Base-by-base conservation (phyloP, 2,113 vertebrate species). In the Saimiri boliviensis region DNA sequence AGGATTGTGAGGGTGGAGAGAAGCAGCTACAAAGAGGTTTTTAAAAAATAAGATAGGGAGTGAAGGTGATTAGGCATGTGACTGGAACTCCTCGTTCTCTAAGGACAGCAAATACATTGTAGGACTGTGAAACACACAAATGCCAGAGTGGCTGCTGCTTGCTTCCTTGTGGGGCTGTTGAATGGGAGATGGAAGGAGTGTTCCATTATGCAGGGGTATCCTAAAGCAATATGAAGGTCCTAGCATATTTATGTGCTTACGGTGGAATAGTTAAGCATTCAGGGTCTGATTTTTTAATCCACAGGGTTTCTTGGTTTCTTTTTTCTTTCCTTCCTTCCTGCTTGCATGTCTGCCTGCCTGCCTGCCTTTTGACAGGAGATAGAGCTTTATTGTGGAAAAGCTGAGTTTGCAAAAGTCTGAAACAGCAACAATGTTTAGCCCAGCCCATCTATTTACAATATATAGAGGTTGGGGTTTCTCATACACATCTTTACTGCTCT, bases 161-260 rank as follows among this genome's bases (percentile, higher is more conserved):
- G 4, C 35, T 73, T 8, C 23, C 30, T 25, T 37, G 5, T 45
- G 45, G 27, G 68, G 32, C 42, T 27, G 2, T 66, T 68, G 45
- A 0, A 12, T 10, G 9, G 25, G 9, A 12, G 11, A 2, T 19
- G 21, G n/a, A 2, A 10, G 35, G 8, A 45, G 32, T 20, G 7
- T 84, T 89, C 58, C 27, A 25, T 27, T 3, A 40, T 3, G 35
- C 21, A 63, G 25, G 16, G 86, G 45, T 11, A 3, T 5, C 11
- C 32, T 16, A 8, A 8, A 40, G 12, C 17, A 88, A 20, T 10
- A 37, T 8, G 11, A 66, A 47, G 21, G 37, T 32, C 42, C 42
- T 14, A 42, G 27, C 13, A 30, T 49, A n/a, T 52, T 74, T 60
- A 42, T 20, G 16, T 40, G 27, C 4, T 35, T 8, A 40, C n/a